Conservation (phyloP, 2,888 invertebrate genomes). For the Pecten maximus region DNA sequence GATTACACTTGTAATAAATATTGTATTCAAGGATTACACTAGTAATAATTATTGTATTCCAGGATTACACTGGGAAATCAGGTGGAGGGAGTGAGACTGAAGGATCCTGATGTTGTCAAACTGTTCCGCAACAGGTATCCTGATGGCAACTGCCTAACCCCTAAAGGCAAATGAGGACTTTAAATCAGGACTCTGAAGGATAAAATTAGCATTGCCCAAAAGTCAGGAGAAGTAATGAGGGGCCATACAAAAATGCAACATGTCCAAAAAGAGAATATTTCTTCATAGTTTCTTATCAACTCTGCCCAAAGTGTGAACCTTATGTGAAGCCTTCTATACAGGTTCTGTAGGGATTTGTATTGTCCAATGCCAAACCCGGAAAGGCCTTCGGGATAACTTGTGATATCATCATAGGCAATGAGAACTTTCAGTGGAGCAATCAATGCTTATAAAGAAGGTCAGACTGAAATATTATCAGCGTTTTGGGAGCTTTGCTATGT, state of each 20-base stretch:
- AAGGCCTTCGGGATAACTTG: not conserved
- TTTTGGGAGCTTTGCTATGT: too few relatives aligned
- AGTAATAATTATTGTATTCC: too few relatives aligned
- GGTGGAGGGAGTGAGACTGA: conserved; percentile 95
- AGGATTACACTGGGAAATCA: conserved; percentile 95
- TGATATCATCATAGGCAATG: not conserved
- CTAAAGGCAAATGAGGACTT: conserved; percentile 44
- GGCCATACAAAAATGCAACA: not conserved
- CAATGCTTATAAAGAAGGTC: too few relatives aligned
- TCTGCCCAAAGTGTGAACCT: too few relatives aligned
- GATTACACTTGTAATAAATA: too few relatives aligned
- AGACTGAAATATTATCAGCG: too few relatives aligned
- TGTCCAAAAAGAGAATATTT: too few relatives aligned
- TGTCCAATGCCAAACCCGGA: not conserved
- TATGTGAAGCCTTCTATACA: not conserved
- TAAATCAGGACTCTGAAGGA: not conserved
- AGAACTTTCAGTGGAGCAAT: not conserved
- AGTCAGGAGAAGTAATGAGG: not conserved
- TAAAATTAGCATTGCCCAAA: not conserved
- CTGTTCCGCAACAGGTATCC: conserved; percentile 95
- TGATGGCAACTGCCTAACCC: conserved; percentile 87
- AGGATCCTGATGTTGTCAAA: conserved; percentile 94
- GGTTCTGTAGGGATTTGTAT: not conserved
- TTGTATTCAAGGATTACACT: too few relatives aligned
- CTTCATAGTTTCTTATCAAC: too few relatives aligned